These are phyloP conservation scores for Cylindroiulus punctatus DNA, from an alignment of 2,888 invertebrate species.

Conservation along the genomic window DNA sequence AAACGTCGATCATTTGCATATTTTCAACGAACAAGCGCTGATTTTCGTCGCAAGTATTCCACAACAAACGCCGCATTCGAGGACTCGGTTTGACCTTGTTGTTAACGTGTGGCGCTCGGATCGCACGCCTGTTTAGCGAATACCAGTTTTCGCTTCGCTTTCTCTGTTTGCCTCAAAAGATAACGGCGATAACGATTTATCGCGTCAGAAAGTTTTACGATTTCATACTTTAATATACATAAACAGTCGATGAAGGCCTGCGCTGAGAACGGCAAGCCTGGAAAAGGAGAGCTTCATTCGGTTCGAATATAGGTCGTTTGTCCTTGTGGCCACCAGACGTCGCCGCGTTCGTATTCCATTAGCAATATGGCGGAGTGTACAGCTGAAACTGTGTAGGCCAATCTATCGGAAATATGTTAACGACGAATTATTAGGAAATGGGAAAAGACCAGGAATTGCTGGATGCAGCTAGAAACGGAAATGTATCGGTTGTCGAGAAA, in stretches of 20 bases:
- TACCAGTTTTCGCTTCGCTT: background rate
- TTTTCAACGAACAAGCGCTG: background rate
- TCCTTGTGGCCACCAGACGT: background rate
- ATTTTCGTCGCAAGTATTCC: background rate
- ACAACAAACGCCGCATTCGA: background rate
- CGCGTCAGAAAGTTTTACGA: background rate
- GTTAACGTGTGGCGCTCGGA: background rate
- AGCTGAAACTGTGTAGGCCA: slow-evolving; percentile 44
- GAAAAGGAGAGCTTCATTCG: background rate
- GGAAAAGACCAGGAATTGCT: slow-evolving; percentile 96
- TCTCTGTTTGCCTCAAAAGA: background rate
- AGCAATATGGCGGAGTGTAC: slow-evolving; percentile 29
- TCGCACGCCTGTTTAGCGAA: background rate
- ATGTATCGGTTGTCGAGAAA: slow-evolving; percentile 87
- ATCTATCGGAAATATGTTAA: slow-evolving; percentile 35
- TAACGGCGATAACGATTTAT: background rate
- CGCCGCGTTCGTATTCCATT: background rate
- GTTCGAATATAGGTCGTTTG: background rate
- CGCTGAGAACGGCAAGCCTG: background rate
- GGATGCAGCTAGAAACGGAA: slow-evolving; percentile 94
- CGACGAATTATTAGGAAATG: slow-evolving; percentile 70
- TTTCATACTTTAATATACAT: background rate
- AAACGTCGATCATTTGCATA: slow-evolving; percentile 11
- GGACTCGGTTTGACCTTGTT: background rate
- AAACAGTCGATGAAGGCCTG: too few relatives aligned